Base-by-base conservation (phyloP, 1,140 invertebrate species). In the Notospermus geniculatus region DNA sequence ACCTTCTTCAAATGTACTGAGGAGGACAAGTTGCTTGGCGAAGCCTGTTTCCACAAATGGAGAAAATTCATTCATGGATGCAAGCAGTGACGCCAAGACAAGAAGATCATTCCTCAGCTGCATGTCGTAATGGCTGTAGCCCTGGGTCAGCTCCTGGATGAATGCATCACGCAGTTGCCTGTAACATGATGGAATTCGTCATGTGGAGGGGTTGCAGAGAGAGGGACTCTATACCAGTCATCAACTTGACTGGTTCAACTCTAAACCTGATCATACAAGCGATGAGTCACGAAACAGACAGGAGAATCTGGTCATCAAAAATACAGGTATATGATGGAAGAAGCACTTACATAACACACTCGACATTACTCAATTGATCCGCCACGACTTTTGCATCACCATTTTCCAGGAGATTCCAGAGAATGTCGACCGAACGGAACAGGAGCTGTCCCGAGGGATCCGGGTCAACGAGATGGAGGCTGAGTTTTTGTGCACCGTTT, bases 1-100 rank as follows among this genome's bases (percentile, higher is more conserved):
- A 80, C 80, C 76, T 78, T 82, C 81, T 66, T 79, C 77, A 60
- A 80, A 80, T 11, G 80, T 81, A 32, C 78, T 74, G 71, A 82
- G 80, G 15, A 81, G 55, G 19, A 73, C 71, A 7, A 82, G 71
- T 52, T 81, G 75, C 67, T 80, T 80, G 28, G 73, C 74, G 67
- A 82, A 80, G 43, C 81, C 81, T 17, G 74, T 79, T 58, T 82
- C 79, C 23, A 82, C 69, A 70, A 82, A 80, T 29, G 81, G 81
- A n/a, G 78, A 72, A 17, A 76, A 57, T 0, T 73, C 70, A 55
- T 69, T 74, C 22, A 69, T 61, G 15, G 67, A 46, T 0, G 74
- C 73, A 30, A 82, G 52, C 7, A 80, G 65, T 2, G 71, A 73
- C 0, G 75, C 64, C 11, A 82, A 66, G 9, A 80, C 72, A 5